Evolutionary conservation across 2,113 vertebrate genomes (phyloP).

Genomic region (Tetraodon nigroviridis): DNA sequence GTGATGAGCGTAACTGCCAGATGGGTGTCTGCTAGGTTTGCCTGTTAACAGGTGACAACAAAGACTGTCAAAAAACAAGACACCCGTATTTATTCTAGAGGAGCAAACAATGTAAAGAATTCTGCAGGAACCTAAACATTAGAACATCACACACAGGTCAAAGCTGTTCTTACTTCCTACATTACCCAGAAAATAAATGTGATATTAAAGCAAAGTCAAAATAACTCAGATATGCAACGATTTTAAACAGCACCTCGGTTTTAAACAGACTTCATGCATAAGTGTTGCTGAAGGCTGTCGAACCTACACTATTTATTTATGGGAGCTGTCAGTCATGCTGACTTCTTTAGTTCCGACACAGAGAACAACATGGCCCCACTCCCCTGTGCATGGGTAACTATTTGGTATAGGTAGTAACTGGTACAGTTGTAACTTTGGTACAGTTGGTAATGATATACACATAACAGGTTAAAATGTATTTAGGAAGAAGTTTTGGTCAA

Average conservation of each 20-base stretch:
- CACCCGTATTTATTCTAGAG: constrained; percentile 9
- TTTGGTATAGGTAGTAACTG: too few species aligned
- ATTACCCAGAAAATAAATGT: not conserved
- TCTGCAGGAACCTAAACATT: not conserved
- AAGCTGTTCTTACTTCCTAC: constrained; percentile 2
- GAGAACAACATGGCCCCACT: too few species aligned
- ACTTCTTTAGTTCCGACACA: not conserved
- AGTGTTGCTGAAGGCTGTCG: not conserved
- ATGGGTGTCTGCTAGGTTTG: constrained; percentile 1
- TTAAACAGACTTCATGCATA: constrained; percentile 7
- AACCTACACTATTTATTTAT: constrained; percentile 3
- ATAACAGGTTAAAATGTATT: too few species aligned
- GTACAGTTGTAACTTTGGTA: too few species aligned
- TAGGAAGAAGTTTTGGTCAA: too few species aligned
- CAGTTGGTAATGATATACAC: too few species aligned
- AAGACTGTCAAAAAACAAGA: constrained; percentile 1
- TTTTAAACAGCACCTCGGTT: not conserved
- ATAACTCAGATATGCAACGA: not conserved
- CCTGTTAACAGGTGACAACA: constrained; percentile 1
- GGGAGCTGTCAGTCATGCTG: not conserved
- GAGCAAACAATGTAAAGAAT: not conserved
- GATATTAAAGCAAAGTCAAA: not conserved
- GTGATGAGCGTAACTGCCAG: not conserved
- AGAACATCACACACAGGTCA: not conserved
- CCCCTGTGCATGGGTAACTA: too few species aligned